Conservation (phyloP, 2,888 invertebrate species). For the Drosophila barbarae region DNA sequence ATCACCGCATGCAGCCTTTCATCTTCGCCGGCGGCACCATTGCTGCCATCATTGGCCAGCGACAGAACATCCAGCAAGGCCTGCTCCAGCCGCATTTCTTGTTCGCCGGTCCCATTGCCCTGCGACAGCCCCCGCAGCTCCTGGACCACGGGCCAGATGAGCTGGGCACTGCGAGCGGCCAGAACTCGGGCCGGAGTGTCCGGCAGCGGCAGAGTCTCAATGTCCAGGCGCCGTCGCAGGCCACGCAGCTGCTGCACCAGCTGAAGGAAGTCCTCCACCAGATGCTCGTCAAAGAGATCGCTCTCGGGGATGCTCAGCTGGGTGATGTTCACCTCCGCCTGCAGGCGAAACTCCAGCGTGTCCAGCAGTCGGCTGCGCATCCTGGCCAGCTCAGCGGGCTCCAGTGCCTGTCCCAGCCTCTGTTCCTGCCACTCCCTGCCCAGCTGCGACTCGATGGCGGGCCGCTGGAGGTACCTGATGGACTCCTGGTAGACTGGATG, state of each 20-base stretch:
- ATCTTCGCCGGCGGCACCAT: constrained; percentile 31
- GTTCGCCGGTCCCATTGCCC: constrained; percentile 1
- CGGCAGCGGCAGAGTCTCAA: constrained; percentile 57
- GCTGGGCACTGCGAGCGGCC: constrained; percentile 67
- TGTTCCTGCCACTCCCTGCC: constrained; percentile 53
- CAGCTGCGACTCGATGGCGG: constrained; percentile 52
- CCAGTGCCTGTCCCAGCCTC: constrained; percentile 52
- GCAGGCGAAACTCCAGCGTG: constrained; percentile 64
- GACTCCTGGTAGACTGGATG: constrained; percentile 51
- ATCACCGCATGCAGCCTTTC: constrained; percentile 59
- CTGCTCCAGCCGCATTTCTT: constrained; percentile 51
- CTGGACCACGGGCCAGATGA: constrained; percentile 68
- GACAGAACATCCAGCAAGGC: constrained; percentile 63
- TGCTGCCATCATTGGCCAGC: constrained; percentile 47
- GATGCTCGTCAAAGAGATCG: constrained; percentile 73
- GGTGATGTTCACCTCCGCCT: constrained; percentile 72
- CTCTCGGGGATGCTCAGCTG: constrained; percentile 75
- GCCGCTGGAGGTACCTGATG: constrained; percentile 47
- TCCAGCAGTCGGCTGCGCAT: constrained; percentile 52
- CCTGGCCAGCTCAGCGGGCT: constrained; percentile 26
- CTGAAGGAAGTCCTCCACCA: constrained; percentile 69
- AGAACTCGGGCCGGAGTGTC: constrained; percentile 67
- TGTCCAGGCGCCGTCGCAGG: constrained; percentile 34
- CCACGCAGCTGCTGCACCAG: constrained; percentile 59
- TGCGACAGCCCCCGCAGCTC: constrained; percentile 64